These are phyloP conservation scores for Sminthopsis crassicaudata DNA, from an alignment of 2,113 vertebrate species.

Conservation along the genomic window DNA sequence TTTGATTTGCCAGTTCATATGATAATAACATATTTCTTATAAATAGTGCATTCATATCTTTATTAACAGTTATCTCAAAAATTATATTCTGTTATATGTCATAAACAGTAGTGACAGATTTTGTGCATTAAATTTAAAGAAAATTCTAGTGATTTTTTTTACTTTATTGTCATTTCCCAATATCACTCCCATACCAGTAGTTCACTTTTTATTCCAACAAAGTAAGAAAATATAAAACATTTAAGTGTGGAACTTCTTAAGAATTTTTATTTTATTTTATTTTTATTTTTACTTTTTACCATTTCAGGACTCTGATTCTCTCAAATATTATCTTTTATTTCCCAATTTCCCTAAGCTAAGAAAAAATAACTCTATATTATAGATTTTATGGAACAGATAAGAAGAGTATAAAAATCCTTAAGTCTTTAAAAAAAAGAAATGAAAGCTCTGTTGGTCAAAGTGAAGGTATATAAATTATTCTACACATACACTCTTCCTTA, in stretches of 20 bases:
- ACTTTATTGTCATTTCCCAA: neutral
- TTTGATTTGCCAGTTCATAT: neutral
- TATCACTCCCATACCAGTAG: neutral
- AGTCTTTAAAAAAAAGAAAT: conserved; percentile 80
- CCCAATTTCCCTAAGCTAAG: neutral
- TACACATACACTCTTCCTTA: conserved; percentile 78
- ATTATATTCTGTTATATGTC: neutral
- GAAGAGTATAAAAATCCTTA: neutral
- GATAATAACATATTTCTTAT: neutral
- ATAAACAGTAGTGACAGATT: neutral
- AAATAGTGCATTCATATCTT: neutral
- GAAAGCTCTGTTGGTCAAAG: conserved; percentile 79
- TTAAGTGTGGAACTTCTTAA: neutral
- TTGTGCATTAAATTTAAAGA: neutral
- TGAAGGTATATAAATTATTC: conserved; percentile 84
- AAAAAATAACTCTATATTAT: neutral
- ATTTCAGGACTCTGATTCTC: conserved; percentile 11
- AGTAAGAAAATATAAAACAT: neutral
- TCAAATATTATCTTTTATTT: conserved; percentile 16
- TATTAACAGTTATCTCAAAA: neutral
- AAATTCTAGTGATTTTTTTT: neutral
- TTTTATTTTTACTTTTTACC: neutral
- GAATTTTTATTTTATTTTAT: neutral
- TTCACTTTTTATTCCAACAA: neutral
- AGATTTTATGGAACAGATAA: neutral